Evolutionary conservation across 1,140 invertebrate species (phyloP).

Genomic region (Lepidurus arcticus): DNA sequence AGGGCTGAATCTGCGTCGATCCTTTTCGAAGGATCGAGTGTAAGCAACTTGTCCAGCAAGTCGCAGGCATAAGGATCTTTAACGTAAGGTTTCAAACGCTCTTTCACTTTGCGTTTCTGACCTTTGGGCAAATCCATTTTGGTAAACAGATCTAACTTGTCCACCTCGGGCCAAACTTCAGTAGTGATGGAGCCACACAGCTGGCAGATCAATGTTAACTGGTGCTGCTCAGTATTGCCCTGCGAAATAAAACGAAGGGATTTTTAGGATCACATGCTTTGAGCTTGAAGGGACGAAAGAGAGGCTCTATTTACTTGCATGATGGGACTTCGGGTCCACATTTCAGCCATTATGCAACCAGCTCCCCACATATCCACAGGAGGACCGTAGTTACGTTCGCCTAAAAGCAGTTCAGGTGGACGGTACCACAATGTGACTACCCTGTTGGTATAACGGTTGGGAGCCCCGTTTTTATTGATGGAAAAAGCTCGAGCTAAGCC

Average conservation of each 20-base stretch:
- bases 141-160: conserved; percentile 82
- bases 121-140: conserved; percentile 86
- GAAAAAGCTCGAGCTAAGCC: conserved; percentile 87
- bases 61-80: conserved; percentile 89
- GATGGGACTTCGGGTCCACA: conserved; percentile 87
- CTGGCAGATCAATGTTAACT: conserved; percentile 89
- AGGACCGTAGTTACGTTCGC: conserved; percentile 91
- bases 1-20: conserved; percentile 86
- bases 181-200: conserved; percentile 92
- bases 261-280: not conserved
- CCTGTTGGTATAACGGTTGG: conserved; percentile 90
- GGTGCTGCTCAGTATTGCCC: conserved; percentile 93
- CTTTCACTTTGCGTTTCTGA: conserved; percentile 74
- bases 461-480: conserved; percentile 73
- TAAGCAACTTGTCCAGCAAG: conserved; percentile 84
- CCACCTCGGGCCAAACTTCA: conserved; percentile 91
- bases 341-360: conserved; percentile 98
- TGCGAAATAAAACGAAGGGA: conserved; percentile 47
- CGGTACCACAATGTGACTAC: conserved; percentile 98
- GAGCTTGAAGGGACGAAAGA: not conserved
- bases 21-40: conserved; percentile 84
- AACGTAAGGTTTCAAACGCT: conserved; percentile 82
- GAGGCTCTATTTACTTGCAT: conserved; percentile 48
- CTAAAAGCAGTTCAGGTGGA: conserved; percentile 80
- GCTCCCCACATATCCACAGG: conserved; percentile 98